Evolutionary conservation across 2,797 vertebrate species (phyloP).

Genomic region (Spinus olivaceus): DNA sequence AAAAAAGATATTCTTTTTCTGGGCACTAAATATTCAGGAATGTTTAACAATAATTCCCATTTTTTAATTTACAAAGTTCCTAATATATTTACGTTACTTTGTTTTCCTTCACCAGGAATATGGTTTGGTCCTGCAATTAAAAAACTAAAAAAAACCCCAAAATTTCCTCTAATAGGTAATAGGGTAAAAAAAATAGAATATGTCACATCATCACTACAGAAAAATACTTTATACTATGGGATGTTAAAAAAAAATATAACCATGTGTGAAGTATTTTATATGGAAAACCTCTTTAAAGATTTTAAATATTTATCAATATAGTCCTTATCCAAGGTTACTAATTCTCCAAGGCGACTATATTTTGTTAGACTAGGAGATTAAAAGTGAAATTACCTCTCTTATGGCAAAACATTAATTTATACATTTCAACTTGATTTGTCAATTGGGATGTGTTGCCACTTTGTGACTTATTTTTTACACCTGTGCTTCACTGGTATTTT

Average conservation of each 20-base stretch:
- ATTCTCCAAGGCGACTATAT: neutral
- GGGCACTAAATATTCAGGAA: neutral
- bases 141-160: neutral
- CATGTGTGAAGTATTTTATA: neutral
- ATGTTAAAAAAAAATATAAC: neutral
- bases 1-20: neutral
- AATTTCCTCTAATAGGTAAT: neutral
- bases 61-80: neutral
- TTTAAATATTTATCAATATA: neutral
- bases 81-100: neutral
- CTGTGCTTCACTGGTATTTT: neutral
- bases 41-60: neutral
- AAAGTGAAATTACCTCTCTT: neutral
- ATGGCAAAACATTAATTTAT: neutral
- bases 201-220: neutral
- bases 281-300: neutral
- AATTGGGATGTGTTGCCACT: neutral
- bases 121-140: neutral
- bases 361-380: neutral
- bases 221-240: neutral
- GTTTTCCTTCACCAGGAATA: neutral
- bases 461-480: neutral
- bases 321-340: neutral
- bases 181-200: neutral
- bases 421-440: neutral